These are phyloP conservation scores for Pachyseris speciosa DNA, from an alignment of 64 coral and sea anemone genomes.

Conservation along the genomic window DNA sequence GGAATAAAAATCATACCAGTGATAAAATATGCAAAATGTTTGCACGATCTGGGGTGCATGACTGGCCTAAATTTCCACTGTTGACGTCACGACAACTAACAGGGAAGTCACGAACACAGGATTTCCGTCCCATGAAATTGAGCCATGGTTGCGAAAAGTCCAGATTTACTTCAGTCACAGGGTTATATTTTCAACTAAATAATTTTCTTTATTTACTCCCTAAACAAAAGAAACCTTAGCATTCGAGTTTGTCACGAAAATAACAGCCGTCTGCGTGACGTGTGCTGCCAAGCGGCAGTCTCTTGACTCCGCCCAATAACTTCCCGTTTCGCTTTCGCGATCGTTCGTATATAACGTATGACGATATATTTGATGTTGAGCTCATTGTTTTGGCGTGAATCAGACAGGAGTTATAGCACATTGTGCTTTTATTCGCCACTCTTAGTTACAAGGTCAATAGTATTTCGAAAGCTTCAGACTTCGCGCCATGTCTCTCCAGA, in stretches of 20 bases:
- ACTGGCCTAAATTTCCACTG: background rate
- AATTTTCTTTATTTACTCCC: no score
- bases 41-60: background rate
- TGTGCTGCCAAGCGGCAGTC: background rate
- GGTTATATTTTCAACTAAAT: no score
- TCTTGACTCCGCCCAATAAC: background rate
- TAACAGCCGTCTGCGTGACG: background rate
- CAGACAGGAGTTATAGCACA: background rate
- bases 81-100: background rate
- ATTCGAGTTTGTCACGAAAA: no score
- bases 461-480: background rate
- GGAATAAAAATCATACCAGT: no score
- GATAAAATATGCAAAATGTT: background rate
- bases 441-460: background rate
- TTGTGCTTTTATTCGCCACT: background rate
- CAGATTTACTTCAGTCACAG: no score
- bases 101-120: background rate
- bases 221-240: no score
- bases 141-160: background rate
- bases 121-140: background rate
- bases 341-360: background rate
- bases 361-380: no score
- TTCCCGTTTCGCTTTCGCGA: background rate
- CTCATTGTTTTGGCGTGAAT: background rate
- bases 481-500: conserved; percentile 19